These are phyloP conservation scores for Clivina fossor DNA, from an alignment of 2,888 invertebrate genomes.

Conservation along the genomic window DNA sequence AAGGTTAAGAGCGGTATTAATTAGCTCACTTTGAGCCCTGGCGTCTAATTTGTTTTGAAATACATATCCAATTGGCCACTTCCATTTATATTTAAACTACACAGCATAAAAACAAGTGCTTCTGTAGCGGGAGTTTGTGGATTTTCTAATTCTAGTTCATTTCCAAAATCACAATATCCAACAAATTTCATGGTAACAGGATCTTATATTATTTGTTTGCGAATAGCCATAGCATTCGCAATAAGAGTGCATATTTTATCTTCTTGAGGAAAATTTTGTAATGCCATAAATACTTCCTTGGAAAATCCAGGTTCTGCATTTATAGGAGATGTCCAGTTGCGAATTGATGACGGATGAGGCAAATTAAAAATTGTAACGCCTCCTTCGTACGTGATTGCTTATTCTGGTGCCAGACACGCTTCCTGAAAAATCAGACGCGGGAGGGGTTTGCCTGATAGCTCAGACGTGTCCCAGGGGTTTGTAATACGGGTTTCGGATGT, in stretches of 20 bases:
- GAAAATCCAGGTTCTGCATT: slow-evolving; percentile 18
- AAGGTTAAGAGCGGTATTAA: slow-evolving; percentile 11
- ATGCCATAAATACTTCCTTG: too few species aligned
- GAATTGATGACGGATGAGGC: slow-evolving; percentile 9
- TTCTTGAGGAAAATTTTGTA: slow-evolving; percentile 15
- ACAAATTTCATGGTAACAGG: slow-evolving; percentile 9
- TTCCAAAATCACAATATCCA: slow-evolving; percentile 22
- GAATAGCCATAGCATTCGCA: slow-evolving; percentile 31
- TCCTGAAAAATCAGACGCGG: too few species aligned
- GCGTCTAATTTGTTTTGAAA: slow-evolving; percentile 23
- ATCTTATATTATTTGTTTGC: slow-evolving; percentile 31
- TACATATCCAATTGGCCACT: slow-evolving; percentile 33
- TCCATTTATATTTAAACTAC: slow-evolving; percentile 28
- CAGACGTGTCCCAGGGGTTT: too few species aligned
- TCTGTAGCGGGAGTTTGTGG: slow-evolving; percentile 31
- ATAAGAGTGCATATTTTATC: slow-evolving; percentile 9
- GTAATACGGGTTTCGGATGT: too few species aligned
- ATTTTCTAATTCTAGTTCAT: slow-evolving; percentile 22
- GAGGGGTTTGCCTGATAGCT: too few species aligned
- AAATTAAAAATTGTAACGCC: slow-evolving; percentile 10
- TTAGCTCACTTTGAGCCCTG: slow-evolving; percentile 24
- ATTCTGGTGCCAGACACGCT: too few species aligned
- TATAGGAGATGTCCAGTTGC: slow-evolving; percentile 16
- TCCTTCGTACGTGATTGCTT: too few species aligned
- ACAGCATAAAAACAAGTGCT: slow-evolving; percentile 35